Base-by-base conservation (phyloP, 2,888 invertebrate species). In the Drosophila mettleri region DNA sequence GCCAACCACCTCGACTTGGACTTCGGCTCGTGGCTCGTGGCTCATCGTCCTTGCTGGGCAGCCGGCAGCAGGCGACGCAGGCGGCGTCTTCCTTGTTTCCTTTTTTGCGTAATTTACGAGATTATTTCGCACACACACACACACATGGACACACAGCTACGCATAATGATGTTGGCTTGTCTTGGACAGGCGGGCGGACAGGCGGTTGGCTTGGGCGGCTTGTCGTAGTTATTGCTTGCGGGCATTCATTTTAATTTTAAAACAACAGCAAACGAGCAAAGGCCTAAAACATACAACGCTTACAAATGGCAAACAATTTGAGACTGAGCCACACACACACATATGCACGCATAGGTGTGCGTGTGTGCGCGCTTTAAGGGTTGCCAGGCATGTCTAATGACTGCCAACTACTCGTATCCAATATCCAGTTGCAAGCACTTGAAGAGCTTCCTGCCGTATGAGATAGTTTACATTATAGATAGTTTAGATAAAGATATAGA, bases 101-200 rank as follows among this genome's bases (percentile, higher is more conserved):
- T 88, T 83, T 84, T 85, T 88, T 85, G 88, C 88, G 88, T 88
- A 85, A 85, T 85, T 85, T 85, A 86, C 88, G 88, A 85, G 86
- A 88, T 85, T 85, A 85, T 85, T 85, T 85, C 76, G 88, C 84
- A 88, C 80, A 84, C 74, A 79, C 60, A 73, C 83, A 82, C 83
- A 86, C 84, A 70, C 63, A 64, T 69, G 78, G 67, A 77, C 84
- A 83, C 84, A 88, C 84, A 72, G 86, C 84, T 69, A 80, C 81
- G 84, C 84, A 88, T 85, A 85, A 85, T 85, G 88, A 85, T 88
- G 88, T 85, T 84, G 87, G 87, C 86, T 85, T 88, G 85, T 86
- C 80, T 78, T 88, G 85, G 85, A 86, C 85, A 85, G 45, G 76
- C 82, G 75, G 77, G 41, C 31, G 60, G 27, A 22, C 79, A 71